phyloP scores from a whole-genome alignment of 2,797 vertebrate species.

The Sebastolobus altivelis region DNA sequence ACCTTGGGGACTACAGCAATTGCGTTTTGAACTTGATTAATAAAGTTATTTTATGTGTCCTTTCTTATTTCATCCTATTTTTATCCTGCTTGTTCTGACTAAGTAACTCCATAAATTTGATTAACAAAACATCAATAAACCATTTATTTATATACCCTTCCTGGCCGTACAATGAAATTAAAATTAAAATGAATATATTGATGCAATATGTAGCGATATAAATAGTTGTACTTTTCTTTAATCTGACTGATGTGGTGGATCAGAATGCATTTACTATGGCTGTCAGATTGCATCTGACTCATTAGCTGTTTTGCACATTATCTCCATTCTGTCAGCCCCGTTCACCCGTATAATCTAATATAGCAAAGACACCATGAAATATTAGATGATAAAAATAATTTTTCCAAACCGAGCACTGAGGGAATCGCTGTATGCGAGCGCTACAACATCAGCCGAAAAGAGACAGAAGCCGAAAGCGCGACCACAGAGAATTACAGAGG shows the following conservation, averaged over 20 bases:
- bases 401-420: slow-evolving; percentile 25
- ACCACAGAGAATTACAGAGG: slow-evolving; percentile 20
- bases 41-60: background rate
- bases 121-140: slow-evolving; percentile 1
- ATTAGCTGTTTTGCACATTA: slow-evolving; percentile 52
- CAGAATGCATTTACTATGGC: slow-evolving; percentile 36
- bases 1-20: background rate
- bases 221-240: slow-evolving; percentile 22
- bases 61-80: background rate
- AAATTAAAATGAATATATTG: slow-evolving; percentile 1
- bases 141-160: background rate
- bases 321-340: slow-evolving; percentile 64
- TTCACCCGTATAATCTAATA: slow-evolving; percentile 53
- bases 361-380: slow-evolving; percentile 44
- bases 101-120: background rate
- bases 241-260: slow-evolving; percentile 33
- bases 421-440: background rate
- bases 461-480: background rate
- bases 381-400: slow-evolving; percentile 56
- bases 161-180: background rate
- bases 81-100: background rate
- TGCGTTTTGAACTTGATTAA: background rate
- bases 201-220: slow-evolving; percentile 11
- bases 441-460: slow-evolving; percentile 20
- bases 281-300: slow-evolving; percentile 57